Evolutionary conservation across 2,888 invertebrate species (phyloP), one percentile per base, ranked within the genome.

Genomic region (Imbricaverruca yamaguchii): DNA sequence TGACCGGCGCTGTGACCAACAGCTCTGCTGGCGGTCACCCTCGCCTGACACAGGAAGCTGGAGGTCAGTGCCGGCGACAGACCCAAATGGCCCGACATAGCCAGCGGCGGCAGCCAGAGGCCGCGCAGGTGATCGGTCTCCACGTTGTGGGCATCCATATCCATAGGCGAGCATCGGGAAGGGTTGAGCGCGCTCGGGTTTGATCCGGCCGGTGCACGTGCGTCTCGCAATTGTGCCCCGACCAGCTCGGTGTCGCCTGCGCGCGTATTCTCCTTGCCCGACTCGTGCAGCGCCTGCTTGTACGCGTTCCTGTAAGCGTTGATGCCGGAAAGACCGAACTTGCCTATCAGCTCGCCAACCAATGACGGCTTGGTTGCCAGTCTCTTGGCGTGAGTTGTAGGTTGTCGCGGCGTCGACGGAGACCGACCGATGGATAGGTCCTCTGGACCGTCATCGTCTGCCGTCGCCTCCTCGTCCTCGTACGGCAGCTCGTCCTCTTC

Each of bases 281-380:
- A 94, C 88, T 97, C 97, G 87, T 96, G 96, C 78, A 97, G 89
- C 0, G 97, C 97, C 87, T 96, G 96, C 85, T 96, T 93, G 86
- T 97, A 97, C 39, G 97, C 97, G 88, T 98, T 97, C 84, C 94
- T 96, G 87, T 97, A 97, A 87, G 96, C 95, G 84, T 96, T 96
- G 85, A 97, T 96, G 86, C 95, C 95, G 84, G 93, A 95, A 80
- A 97, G 89, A 0, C 97, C 97, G 86, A 96, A 96, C 87, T 96
- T 96, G 87, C 97, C 96, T 95, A 98, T 97, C 63, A 98, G 91
- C 87, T 98, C 97, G 25, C 96, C 96, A 23, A 97, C 95, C 77
- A 97, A 90, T 61, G 93, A 93, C 81, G 92, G 92, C 80, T 85
- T 83, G 82, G 81, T 81, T 79, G 80, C 80, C 83, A 67, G 82